Conservation (phyloP, 2,113 vertebrate genomes). For the Litocranius walleri region DNA sequence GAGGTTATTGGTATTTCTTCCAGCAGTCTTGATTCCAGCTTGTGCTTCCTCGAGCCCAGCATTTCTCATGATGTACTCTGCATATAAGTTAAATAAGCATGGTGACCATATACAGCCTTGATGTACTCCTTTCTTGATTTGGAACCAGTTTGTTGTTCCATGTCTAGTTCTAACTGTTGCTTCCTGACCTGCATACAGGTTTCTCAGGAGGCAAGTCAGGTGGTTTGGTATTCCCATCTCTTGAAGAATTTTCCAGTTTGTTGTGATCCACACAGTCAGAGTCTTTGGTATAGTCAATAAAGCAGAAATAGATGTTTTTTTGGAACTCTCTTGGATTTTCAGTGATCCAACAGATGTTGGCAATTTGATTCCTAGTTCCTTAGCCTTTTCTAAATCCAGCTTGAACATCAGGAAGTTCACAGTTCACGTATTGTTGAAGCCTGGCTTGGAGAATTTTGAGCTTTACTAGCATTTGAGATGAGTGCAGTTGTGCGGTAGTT, state of each 20-base stretch:
- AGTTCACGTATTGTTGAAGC: neutral
- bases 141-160: neutral
- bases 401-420: neutral
- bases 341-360: neutral
- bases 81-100: neutral
- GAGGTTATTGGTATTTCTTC: neutral
- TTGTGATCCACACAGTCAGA: neutral
- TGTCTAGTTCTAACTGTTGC: neutral
- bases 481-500: neutral
- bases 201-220: neutral
- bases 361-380: neutral
- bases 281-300: neutral
- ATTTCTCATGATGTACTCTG: neutral
- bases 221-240: neutral
- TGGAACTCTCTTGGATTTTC: neutral
- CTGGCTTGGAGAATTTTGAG: neutral
- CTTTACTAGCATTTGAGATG: neutral
- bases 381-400: neutral
- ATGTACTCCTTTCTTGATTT: neutral
- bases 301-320: neutral
- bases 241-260: neutral
- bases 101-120: neutral
- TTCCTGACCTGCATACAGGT: neutral
- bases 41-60: neutral
- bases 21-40: neutral